Base-by-base conservation (phyloP, 2,797 vertebrate species). In the Euthynnus affinis region DNA sequence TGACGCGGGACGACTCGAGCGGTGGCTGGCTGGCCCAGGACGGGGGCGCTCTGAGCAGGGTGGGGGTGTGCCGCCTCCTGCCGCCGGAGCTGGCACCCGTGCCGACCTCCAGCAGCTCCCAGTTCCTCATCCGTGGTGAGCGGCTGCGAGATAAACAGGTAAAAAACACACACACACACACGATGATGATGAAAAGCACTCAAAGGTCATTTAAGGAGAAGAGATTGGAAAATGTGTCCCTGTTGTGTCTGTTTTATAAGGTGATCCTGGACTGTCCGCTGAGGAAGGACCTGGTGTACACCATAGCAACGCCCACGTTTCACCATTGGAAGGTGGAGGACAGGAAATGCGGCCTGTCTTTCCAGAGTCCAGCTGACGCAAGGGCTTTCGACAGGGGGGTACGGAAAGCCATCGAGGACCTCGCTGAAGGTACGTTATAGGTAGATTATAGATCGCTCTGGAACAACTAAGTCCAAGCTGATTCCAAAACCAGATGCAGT, bases 1-100 rank as follows among this genome's bases (percentile, higher is more conserved):
- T 99, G 98, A 99, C 97, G 93, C 96, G 98, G 95, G 98, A 99
- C 95, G 98, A 99, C 97, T 99, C 98, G 75, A 99, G 97, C 81
- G 98, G 98, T 58, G 98, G 98, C 93, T 99, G 98, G 98, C 92
- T 99, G 95, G 97, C 98, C 22, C 98, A 99, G 95, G 98, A 99
- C 84, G 98, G 98, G 76, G 98, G 98, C 2, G 98, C 98, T 82
- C 97, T 99, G 91, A 99, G 95, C 93, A 94, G 96, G 86, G 98
- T 99, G 23, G 98, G 98, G 18, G 97, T 99, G 89, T 99, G 97
- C 94, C 98, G 98, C 91, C 95, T 98, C 91, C 94, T 96, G 69
- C 96, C 96, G 34, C 93, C 96, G 0, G 98, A 99, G 92, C 86
- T 94, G 73, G 95, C 94, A 27, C 88, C 85, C 0, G 7, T 76